A percentile compares a stretch with the other conserved stretches of the same genome.
Conservation (phyloP, 2,113 vertebrate genomes). For the Alexandromys fortis region DNA sequence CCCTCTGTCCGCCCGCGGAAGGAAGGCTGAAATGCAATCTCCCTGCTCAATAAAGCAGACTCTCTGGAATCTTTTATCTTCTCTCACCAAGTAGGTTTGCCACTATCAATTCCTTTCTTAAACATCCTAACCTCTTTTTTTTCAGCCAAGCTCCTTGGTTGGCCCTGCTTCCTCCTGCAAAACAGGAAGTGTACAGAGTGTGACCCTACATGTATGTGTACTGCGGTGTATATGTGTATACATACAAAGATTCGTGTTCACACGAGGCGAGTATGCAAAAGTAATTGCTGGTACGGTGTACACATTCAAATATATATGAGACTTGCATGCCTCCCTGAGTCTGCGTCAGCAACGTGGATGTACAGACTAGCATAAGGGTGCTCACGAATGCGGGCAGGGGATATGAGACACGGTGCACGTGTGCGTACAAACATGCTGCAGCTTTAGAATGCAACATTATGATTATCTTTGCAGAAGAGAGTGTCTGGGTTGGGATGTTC, state of each 20-base stretch:
- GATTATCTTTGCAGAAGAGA: constrained; percentile 2
- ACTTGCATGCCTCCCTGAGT: neutral
- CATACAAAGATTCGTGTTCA: too few species aligned
- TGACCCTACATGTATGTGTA: neutral
- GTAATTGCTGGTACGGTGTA: neutral
- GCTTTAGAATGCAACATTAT: neutral
- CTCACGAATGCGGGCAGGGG: neutral
- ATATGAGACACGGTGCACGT: neutral
- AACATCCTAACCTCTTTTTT: constrained; percentile 63
- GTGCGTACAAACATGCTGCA: neutral
- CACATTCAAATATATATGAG: neutral
- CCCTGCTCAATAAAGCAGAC: constrained; percentile 81
- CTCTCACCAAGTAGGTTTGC: constrained; percentile 83
- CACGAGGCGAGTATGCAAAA: neutral
- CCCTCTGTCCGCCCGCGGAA: constrained; percentile 76
- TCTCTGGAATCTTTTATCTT: constrained; percentile 81
- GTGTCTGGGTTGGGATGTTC: neutral
- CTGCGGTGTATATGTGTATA: neutral
- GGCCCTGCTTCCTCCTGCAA: constrained; percentile 74
- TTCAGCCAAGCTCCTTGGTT: neutral
- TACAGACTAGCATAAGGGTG: neutral
- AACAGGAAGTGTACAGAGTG: constrained; percentile 77
- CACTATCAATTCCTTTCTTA: constrained; percentile 70
- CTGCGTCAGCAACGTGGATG: too few species aligned
- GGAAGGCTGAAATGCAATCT: constrained; percentile 81